Percentiles rank a stretch among this genome's conserved stretches.
Evolutionary conservation across 2,113 vertebrate species (phyloP).

Genomic region (Pelusios castaneus): DNA sequence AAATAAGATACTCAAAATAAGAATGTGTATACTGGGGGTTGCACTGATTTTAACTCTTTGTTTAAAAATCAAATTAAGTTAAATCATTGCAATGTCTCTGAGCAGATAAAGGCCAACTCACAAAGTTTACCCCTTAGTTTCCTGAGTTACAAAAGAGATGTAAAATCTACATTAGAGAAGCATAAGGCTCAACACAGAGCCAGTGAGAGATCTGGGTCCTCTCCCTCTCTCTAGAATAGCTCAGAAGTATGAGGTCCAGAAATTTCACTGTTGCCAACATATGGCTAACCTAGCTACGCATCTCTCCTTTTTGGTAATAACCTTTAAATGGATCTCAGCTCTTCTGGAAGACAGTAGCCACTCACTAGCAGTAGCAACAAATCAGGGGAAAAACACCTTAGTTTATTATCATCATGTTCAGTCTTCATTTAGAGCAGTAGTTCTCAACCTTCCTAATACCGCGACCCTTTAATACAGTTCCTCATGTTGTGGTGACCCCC

Average conservation of each 20-base stretch:
- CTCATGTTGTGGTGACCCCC: no score
- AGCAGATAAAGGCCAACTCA: background rate
- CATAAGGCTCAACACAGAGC: background rate
- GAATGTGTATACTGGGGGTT: background rate
- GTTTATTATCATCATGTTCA: background rate
- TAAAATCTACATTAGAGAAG: background rate
- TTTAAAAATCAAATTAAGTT: background rate
- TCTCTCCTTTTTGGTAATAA: background rate
- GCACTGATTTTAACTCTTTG: background rate
- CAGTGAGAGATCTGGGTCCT: background rate
- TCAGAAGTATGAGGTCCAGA: background rate
- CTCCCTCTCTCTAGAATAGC: background rate
- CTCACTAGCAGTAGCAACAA: background rate
- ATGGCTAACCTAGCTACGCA: background rate
- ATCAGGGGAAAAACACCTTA: accelerated
- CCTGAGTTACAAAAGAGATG: background rate
- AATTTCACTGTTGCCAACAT: background rate
- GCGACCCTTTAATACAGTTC: no score
- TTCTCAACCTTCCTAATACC: no score
- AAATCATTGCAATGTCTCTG: background rate
- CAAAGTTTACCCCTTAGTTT: background rate
- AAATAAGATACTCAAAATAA: background rate
- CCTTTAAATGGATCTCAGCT: background rate
- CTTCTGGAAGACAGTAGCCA: background rate
- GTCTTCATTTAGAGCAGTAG: background rate